Percentiles rank a stretch among this genome's conserved stretches.
Evolutionary conservation across 64 coral and sea anemone genomes (phyloP).

Genomic region (Montipora sp.): DNA sequence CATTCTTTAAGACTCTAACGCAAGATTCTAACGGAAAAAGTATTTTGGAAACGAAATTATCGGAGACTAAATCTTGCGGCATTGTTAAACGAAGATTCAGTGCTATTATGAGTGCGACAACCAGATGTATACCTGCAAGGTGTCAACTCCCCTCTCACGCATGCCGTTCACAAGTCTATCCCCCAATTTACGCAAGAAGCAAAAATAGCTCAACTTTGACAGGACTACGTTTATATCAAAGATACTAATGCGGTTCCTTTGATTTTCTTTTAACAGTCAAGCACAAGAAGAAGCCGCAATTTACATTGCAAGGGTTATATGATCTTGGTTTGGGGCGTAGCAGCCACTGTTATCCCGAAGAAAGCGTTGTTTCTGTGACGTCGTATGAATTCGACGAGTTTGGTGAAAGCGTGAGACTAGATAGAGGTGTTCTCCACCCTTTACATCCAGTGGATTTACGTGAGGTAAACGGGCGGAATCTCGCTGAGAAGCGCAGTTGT

Average conservation of each 20-base stretch:
- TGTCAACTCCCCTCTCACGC: no score
- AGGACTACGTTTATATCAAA: background rate
- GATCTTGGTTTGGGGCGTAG: constrained; percentile 40
- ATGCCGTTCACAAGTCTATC: no score
- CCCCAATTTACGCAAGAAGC: background rate
- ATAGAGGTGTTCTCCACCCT: background rate
- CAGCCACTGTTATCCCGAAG: constrained; percentile 51
- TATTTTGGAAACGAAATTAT: no score
- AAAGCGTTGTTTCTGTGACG: constrained; percentile 63
- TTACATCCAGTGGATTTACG: background rate
- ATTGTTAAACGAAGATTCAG: no score
- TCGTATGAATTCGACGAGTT: constrained; percentile 64
- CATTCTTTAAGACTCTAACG: no score
- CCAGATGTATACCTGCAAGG: no score
- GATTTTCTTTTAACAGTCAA: background rate
- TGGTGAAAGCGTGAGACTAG: constrained; percentile 39
- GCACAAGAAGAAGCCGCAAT: constrained; percentile 33
- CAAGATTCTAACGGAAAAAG: no score
- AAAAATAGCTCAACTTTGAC: background rate
- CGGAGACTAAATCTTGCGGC: no score
- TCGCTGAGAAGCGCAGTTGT: constrained; percentile 7
- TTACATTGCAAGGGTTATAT: background rate
- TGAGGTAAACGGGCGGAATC: background rate
- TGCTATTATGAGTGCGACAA: no score
- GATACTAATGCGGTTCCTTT: background rate